Evolutionary conservation across 2,797 vertebrate species (phyloP).

Genomic region (Macropus fuliginosus): DNA sequence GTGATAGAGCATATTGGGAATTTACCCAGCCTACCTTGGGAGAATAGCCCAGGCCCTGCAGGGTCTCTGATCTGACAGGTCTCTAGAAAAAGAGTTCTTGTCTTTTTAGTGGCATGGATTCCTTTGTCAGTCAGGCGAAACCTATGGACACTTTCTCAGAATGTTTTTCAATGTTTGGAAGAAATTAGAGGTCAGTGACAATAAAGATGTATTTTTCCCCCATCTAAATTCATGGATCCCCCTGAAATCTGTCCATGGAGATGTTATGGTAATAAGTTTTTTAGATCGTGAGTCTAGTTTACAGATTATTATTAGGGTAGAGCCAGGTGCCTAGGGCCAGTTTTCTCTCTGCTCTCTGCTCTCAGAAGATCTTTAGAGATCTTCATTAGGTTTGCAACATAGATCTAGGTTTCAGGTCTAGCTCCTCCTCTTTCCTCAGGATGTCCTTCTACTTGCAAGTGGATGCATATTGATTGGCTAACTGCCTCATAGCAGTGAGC

Average conservation of each 20-base stretch:
- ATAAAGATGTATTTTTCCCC: not conserved
- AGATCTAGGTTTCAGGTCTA: not conserved
- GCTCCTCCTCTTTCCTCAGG: no score
- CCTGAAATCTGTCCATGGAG: not conserved
- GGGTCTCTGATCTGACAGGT: no score
- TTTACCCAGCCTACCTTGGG: not conserved
- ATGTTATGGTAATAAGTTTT: not conserved
- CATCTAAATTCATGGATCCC: not conserved
- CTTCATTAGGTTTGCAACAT: not conserved
- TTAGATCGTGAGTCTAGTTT: not conserved
- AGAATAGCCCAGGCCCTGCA: not conserved
- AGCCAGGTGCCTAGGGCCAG: not conserved
- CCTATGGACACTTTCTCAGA: not conserved
- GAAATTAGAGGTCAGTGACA: not conserved
- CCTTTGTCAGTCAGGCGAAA: not conserved
- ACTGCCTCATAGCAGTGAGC: no score
- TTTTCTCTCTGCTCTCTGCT: not conserved
- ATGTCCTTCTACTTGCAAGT: no score
- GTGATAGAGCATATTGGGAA: not conserved
- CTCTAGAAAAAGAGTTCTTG: not conserved
- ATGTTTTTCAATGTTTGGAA: not conserved
- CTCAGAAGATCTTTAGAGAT: not conserved
- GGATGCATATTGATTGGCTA: accelerated
- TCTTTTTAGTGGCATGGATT: not conserved
- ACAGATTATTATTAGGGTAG: not conserved